Base-by-base conservation (phyloP, 2,888 invertebrate species). In the Sycophila texana region DNA sequence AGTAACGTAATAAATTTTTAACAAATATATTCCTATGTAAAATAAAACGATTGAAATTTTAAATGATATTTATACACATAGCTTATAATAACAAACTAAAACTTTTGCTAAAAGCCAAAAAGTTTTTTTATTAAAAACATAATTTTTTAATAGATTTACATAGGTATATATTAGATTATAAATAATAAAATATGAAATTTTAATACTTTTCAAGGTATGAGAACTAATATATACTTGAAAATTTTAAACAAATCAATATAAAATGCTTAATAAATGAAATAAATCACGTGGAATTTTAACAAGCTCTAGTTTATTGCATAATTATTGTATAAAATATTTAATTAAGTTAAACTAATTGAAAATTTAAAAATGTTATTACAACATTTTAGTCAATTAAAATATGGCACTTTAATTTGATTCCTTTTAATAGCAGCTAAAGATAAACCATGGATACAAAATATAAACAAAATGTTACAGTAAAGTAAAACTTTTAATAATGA, bases 401-500 rank as follows among this genome's bases (percentile, higher is more conserved):
- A 39, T 10, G 1, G 39, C 39, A 39, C 10, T 39, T 7, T 10
- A 39, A 39, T 39, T 10, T 39, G 39, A 39, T 10, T 39, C 39
- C 39, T 39, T 39, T 39, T 10, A 39, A 39, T 30, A 39, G 10
- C 7, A 39, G 10, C 39, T 39, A 39, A 39, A 4, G 39, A 39
- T 39, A 4, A 39, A 39, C 39, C 39, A 39, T 22, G 61, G 18
- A 22, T 47, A 13, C 20, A 22, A 61, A 39, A 73, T 47, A 51
- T 26, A 39, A 63, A 63, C 20, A 77, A 53, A 71, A 20, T 57
- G 30, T 61, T 57, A 63, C 14, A 70, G 53, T 71, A 53, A 22
- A 70, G 72, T 51, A 20, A 79, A 63, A 61, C 49, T 49, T 63
- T 14, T 60, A 30, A 26, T 70, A 55, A 75, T 5, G 61, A 72